Conservation (phyloP, 2,888 invertebrate species). For the Syrista parreyssii region DNA sequence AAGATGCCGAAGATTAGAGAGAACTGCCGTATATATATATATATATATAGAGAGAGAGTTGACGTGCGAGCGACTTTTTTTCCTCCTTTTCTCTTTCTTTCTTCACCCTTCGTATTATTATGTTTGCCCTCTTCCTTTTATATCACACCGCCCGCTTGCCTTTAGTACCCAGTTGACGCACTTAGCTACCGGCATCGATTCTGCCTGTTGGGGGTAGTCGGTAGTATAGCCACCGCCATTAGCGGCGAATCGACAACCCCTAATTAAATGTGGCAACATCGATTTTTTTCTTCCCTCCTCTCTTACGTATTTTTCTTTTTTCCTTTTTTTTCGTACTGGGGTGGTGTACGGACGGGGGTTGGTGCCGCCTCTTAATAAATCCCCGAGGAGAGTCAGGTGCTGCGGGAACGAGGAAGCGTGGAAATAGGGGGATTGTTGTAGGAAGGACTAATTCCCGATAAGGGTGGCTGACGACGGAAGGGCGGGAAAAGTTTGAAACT, state of each 20-base stretch:
- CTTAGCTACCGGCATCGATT: background rate
- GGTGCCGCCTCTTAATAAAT: slow-evolving; percentile 11
- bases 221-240: background rate
- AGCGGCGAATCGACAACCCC: background rate
- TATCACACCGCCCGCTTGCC: background rate
- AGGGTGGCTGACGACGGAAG: background rate
- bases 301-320: too few species aligned
- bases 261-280: background rate
- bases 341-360: slow-evolving; percentile 13
- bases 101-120: background rate
- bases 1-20: background rate
- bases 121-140: background rate
- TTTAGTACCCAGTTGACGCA: background rate
- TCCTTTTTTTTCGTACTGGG: background rate
- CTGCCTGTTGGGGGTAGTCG: background rate
- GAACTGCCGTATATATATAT: background rate
- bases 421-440: background rate
- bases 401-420: background rate
- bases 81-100: slow-evolving; percentile 3
- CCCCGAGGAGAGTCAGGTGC: slow-evolving; percentile 5
- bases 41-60: too few species aligned
- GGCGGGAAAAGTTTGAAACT: background rate
- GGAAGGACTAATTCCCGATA: background rate
- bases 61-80: background rate
- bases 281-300: background rate